Conservation (phyloP, 2,113 vertebrate genomes). For the Cebus imitator region DNA sequence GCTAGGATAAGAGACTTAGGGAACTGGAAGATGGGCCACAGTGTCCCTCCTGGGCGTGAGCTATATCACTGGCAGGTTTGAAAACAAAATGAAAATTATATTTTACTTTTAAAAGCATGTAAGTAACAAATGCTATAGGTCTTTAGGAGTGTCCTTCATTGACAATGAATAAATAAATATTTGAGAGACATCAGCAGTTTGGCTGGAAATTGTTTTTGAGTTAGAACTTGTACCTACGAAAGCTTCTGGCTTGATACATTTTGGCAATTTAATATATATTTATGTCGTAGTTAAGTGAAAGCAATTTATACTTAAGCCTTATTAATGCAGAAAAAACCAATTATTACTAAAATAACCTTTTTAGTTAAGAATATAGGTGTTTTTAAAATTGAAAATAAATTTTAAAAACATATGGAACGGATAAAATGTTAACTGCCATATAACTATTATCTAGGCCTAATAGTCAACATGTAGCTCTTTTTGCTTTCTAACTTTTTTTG, state of each 20-base stretch:
- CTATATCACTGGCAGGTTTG: background rate
- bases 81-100: background rate
- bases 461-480: background rate
- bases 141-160: background rate
- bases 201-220: background rate
- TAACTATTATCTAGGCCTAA: background rate
- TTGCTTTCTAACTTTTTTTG: background rate
- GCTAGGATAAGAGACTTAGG: background rate
- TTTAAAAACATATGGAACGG: background rate
- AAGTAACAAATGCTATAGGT: background rate
- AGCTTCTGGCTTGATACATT: background rate
- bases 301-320: slow-evolving; percentile 12
- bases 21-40: background rate
- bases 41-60: background rate
- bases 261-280: background rate
- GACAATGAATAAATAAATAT: background rate
- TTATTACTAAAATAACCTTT: background rate
- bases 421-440: background rate
- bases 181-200: background rate
- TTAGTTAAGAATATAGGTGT: background rate
- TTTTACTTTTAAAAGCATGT: background rate
- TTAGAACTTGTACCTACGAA: background rate
- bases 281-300: background rate
- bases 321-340: background rate
- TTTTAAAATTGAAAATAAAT: background rate